Conservation (phyloP, 2,113 vertebrate species). For the Lycaon pictus region DNA sequence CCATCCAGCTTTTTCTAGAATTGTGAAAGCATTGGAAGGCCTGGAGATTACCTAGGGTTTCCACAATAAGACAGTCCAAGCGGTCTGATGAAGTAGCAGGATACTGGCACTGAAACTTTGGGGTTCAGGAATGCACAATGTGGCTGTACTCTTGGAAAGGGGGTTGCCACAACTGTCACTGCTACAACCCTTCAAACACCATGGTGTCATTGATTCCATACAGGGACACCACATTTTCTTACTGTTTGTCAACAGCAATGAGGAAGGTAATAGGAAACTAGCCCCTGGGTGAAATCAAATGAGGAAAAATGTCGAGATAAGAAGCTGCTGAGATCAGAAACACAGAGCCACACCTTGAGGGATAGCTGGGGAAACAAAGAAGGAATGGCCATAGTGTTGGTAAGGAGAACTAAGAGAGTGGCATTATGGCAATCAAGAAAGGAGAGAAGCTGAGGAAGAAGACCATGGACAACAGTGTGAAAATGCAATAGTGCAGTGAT, state of each 20-base stretch:
- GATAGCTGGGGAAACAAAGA: neutral
- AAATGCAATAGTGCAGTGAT: neutral
- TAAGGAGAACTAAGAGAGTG: neutral
- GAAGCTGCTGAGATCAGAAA: neutral
- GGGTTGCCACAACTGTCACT: neutral
- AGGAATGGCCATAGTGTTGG: neutral
- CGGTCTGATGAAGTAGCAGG: neutral
- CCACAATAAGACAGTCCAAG: neutral
- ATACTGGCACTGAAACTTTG: neutral
- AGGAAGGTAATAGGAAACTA: neutral
- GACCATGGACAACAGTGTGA: neutral
- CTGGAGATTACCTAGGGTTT: neutral
- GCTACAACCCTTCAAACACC: too few relatives aligned
- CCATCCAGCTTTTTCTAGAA: neutral
- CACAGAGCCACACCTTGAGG: too few relatives aligned
- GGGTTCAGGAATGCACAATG: neutral
- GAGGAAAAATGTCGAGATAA: neutral
- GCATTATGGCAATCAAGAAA: neutral
- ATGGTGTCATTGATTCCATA: accelerated
- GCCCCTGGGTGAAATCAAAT: neutral
- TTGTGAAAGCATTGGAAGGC: neutral
- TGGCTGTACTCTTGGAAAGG: neutral
- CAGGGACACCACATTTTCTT: neutral
- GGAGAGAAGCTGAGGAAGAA: neutral
- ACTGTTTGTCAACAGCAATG: neutral